A percentile compares a stretch with the other conserved stretches of the same genome.
Evolutionary conservation across 2,797 vertebrate genomes (phyloP).

Genomic region (Ataeniobius toweri): DNA sequence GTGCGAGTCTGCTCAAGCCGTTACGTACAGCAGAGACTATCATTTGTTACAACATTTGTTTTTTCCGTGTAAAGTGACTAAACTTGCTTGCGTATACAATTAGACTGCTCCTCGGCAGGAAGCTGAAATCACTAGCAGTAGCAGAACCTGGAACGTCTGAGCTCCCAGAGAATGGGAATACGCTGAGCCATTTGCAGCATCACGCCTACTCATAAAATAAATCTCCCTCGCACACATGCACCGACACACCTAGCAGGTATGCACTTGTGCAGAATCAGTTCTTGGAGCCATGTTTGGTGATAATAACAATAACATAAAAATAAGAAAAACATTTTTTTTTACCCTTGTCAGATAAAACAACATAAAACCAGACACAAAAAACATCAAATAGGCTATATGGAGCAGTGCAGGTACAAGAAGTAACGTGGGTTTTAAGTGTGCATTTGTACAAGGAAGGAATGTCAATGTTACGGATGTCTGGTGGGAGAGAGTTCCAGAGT

Average conservation of each 20-base stretch:
- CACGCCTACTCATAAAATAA: constrained; percentile 26
- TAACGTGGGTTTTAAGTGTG: too few relatives aligned
- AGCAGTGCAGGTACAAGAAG: too few relatives aligned
- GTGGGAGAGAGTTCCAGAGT: too few relatives aligned
- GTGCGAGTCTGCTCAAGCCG: neutral
- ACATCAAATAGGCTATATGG: too few relatives aligned
- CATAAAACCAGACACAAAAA: too few relatives aligned
- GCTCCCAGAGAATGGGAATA: constrained; percentile 44
- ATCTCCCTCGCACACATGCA: neutral
- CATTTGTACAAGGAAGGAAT: too few relatives aligned
- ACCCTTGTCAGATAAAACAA: too few relatives aligned
- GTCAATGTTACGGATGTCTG: too few relatives aligned
- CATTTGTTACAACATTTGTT: constrained; percentile 23
- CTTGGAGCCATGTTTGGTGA: neutral
- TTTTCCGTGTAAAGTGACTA: constrained; percentile 55
- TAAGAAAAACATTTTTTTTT: too few relatives aligned
- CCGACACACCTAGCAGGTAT: constrained; percentile 21
- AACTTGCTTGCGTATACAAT: constrained; percentile 65
- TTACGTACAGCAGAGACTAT: constrained; percentile 3
- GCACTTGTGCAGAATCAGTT: constrained; percentile 12
- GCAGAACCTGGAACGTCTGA: constrained; percentile 42
- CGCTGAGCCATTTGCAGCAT: constrained; percentile 66
- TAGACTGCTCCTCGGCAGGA: constrained; percentile 40
- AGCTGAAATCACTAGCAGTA: constrained; percentile 28
- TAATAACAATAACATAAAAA: too few relatives aligned